Percentiles rank a stretch among this genome's conserved stretches.
These are phyloP conservation scores for Drosophila baimaii DNA, from an alignment of 1,140 invertebrate species.

Conservation along the genomic window DNA sequence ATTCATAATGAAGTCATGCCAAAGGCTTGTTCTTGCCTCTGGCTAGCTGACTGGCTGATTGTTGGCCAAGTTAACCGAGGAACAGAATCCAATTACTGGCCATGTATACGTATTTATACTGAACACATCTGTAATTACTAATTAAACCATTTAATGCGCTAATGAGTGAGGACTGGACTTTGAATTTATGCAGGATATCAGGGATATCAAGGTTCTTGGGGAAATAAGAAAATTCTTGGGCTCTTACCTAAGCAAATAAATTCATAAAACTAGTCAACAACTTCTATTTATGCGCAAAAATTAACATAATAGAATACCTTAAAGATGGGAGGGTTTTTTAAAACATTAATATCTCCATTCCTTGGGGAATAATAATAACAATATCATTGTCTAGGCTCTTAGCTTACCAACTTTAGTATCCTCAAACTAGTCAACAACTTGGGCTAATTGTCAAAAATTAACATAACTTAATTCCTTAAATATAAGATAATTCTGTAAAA, in stretches of 20 bases:
- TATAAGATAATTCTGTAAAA: too few relatives aligned
- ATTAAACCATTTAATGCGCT: slow-evolving; percentile 36
- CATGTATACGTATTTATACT: slow-evolving; percentile 8
- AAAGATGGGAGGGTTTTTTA: too few relatives aligned
- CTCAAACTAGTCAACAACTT: neutral
- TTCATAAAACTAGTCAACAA: neutral
- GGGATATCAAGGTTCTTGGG: neutral
- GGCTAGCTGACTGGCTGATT: slow-evolving; percentile 13
- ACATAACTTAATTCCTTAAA: neutral
- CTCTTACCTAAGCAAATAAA: neutral
- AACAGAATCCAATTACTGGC: slow-evolving; percentile 41
- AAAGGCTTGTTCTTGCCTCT: slow-evolving; percentile 14
- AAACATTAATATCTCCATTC: too few relatives aligned
- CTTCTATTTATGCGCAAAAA: neutral
- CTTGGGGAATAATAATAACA: too few relatives aligned
- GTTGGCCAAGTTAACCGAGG: slow-evolving; percentile 34
- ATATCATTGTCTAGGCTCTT: neutral
- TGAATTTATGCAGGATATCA: neutral
- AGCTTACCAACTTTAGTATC: neutral
- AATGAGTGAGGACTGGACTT: slow-evolving; percentile 12
- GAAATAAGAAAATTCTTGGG: neutral
- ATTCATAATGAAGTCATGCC: slow-evolving; percentile 52
- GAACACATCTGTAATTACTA: slow-evolving; percentile 30
- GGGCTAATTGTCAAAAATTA: neutral
- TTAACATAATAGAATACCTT: neutral